phyloP scores from a whole-genome alignment of 2,888 invertebrate species.

The Oscheius myriophilus region DNA sequence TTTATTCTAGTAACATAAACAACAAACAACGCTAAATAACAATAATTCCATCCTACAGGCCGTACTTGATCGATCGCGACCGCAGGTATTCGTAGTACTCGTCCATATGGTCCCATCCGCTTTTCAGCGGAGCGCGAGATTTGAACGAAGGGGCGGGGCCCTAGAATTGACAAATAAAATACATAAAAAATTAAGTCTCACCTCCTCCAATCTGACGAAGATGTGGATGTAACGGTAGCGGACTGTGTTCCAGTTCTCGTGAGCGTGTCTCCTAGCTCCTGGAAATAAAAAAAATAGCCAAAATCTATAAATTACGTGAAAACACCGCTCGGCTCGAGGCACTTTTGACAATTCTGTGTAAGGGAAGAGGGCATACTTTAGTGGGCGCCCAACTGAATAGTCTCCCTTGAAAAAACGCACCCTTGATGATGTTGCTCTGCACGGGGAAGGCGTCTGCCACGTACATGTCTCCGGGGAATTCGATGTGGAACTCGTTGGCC shows the following conservation, averaged over 20 bases:
- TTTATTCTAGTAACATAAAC: conserved; percentile 1
- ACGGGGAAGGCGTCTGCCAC: conserved; percentile 67
- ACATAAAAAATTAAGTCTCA: conserved; percentile 26
- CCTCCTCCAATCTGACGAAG: conserved; percentile 67
- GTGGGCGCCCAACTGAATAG: too few relatives aligned
- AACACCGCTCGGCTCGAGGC: too few relatives aligned
- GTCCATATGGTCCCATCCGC: conserved; percentile 66
- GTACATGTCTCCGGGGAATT: conserved; percentile 63
- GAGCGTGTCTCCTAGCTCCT: conserved; percentile 65
- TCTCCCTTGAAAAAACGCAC: conserved; percentile 24
- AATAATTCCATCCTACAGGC: not conserved
- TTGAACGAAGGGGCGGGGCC: conserved; percentile 42
- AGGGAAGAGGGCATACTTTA: too few relatives aligned
- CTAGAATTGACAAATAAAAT: not conserved
- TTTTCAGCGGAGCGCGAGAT: conserved; percentile 32
- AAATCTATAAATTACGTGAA: not conserved
- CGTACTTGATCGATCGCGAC: conserved; percentile 59
- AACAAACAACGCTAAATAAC: not conserved
- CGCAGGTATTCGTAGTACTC: conserved; percentile 66
- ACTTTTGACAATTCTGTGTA: too few relatives aligned
- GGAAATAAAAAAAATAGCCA: too few relatives aligned
- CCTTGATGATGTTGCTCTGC: conserved; percentile 66
- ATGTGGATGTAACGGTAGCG: conserved; percentile 67
- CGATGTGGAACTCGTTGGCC: conserved; percentile 64
- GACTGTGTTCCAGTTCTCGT: conserved; percentile 62